Evolutionary conservation across 2,113 vertebrate species (phyloP).

Genomic region (Sprattus sprattus): DNA sequence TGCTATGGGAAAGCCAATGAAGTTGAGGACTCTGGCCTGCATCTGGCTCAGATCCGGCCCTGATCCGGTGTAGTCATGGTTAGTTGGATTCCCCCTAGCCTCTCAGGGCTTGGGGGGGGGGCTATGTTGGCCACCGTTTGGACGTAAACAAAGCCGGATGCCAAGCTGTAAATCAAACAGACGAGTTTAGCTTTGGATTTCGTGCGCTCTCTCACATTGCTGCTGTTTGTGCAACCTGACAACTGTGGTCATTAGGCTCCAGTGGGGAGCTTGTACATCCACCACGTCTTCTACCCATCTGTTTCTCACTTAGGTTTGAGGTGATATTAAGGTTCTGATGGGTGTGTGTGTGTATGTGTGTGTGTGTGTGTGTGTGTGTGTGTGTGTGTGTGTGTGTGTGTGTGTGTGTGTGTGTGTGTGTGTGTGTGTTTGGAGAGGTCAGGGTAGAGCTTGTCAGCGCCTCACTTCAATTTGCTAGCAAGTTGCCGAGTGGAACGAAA

Average conservation of each 20-base stretch:
- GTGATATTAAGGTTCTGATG: neutral
- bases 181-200: neutral
- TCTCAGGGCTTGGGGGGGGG: neutral
- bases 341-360: neutral
- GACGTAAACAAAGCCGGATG: neutral
- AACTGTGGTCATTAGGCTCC: neutral
- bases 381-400: neutral
- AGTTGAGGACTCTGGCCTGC: neutral
- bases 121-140: neutral
- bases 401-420: neutral
- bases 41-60: neutral
- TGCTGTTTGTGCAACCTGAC: neutral
- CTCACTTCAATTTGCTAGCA: neutral
- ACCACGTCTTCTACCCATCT: neutral
- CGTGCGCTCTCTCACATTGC: neutral
- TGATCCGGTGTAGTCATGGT: neutral
- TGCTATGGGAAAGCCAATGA: neutral
- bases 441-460: neutral
- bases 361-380: neutral
- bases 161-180: neutral
- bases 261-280: neutral
- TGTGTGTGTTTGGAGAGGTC: neutral
- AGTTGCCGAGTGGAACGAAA: neutral
- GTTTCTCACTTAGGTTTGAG: neutral
- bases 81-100: neutral